These are phyloP conservation scores for Hypselothyrea guttata DNA, from an alignment of 2,888 invertebrate genomes.

Conservation along the genomic window DNA sequence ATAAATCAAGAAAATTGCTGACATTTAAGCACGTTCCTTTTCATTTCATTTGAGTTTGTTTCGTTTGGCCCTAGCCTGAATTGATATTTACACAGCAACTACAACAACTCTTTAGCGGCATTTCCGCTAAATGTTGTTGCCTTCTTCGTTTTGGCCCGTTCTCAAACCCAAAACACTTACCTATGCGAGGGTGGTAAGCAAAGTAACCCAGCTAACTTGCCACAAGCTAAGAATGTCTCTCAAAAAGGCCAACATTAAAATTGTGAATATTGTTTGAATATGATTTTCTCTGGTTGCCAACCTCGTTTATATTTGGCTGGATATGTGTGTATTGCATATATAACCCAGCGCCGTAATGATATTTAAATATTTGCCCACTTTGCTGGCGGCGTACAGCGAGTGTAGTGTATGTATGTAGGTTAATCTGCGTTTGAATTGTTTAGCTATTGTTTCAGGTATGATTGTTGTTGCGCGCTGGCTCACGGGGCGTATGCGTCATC, in stretches of 20 bases:
- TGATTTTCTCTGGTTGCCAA: too few relatives aligned
- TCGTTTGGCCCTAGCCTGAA: slow-evolving; percentile 17
- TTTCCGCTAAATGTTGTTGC: slow-evolving; percentile 63
- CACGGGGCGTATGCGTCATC: slow-evolving; percentile 41
- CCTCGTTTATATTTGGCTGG: neutral
- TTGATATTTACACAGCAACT: slow-evolving; percentile 57
- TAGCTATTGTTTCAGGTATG: slow-evolving; percentile 40
- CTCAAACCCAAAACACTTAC: slow-evolving; percentile 49
- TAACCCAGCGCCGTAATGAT: slow-evolving; percentile 60
- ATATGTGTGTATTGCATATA: slow-evolving; percentile 1
- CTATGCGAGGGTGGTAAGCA: too few relatives aligned
- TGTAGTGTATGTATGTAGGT: slow-evolving; percentile 72
- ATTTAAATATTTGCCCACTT: slow-evolving; percentile 76
- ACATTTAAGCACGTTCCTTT: slow-evolving; percentile 75
- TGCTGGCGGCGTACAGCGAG: slow-evolving; percentile 57
- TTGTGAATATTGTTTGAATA: too few relatives aligned
- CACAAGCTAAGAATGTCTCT: too few relatives aligned
- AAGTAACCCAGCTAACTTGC: too few relatives aligned
- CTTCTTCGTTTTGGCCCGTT: slow-evolving; percentile 32
- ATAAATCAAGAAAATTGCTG: slow-evolving; percentile 77
- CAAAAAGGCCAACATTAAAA: too few relatives aligned
- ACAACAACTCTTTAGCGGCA: slow-evolving; percentile 49
- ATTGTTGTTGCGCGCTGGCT: slow-evolving; percentile 8
- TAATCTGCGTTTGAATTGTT: slow-evolving; percentile 71
- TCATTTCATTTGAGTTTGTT: slow-evolving; percentile 49